Evolutionary conservation across 2,797 vertebrate genomes (phyloP), one percentile per base, ranked within the genome.

Genomic region (Pipistrellus pipistrellus): DNA sequence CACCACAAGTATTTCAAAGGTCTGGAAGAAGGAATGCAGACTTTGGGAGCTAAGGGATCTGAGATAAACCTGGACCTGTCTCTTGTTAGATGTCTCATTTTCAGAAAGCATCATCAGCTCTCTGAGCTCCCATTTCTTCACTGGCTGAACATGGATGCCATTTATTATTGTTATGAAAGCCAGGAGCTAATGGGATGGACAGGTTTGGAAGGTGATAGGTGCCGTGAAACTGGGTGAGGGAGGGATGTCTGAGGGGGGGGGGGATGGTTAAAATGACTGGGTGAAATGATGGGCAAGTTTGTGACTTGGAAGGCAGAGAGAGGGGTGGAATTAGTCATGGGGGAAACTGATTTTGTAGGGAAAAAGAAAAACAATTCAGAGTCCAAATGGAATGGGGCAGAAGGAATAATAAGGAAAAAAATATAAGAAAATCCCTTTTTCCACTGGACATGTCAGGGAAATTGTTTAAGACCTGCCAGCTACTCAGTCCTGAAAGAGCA

Each of bases 381-480:
- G 13, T n/a, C 59, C 66, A 85, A 23, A 85, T 44, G 38, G 51
- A 80, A 66, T 64, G 64, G 27, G 85, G 90, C 69, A 86, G 62
- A 55, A 48, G 32, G n/a, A 27, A 88, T 46, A 85, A 85, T 53
- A 91, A 91, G 41, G 38, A 41, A 48, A 59, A 91, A 91, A 88
- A 83, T 71, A 51, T 4, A 62, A 86, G 57, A 83, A 93, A 95
- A 86, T 71, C 88, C 78, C 75, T 86, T 90, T 88, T 91, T 92
- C 80, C 66, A 90, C 13, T 66, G 55, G n/a, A 92, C 35, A 51
- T 17, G n/a, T 21, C 69, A 69, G 8, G 32, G 35, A 94, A 96
- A 93, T 62, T 81, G 17, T 89, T 72, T 53, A 88, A 90, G 59
- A n/a, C 88, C 25, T 95, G 71, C 53, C 91, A 91, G 90, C 20